phyloP scores from a whole-genome alignment of 2,797 vertebrate genomes.

The Selene dorsalis region DNA sequence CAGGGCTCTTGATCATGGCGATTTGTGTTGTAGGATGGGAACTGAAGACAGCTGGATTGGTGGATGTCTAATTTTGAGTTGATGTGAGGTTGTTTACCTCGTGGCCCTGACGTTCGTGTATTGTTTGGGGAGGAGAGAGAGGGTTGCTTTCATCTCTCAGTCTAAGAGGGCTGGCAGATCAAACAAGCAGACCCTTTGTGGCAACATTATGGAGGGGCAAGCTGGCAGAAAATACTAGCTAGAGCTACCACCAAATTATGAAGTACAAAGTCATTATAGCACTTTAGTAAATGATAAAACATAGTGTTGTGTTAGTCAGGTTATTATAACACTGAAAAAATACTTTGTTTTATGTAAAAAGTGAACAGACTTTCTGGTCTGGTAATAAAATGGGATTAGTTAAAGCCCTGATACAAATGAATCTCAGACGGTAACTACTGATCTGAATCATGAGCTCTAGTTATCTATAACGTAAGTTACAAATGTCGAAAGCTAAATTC shows the following conservation, averaged over 20 bases:
- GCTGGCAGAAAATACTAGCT: constrained; percentile 42
- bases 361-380: too few relatives aligned
- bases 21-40: constrained; percentile 47
- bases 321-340: not conserved
- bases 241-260: constrained; percentile 17
- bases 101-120: constrained; percentile 52
- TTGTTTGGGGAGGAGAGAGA: constrained; percentile 67
- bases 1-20: constrained; percentile 44
- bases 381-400: not conserved
- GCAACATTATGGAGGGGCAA: constrained; percentile 50
- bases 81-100: constrained; percentile 64
- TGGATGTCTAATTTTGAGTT: constrained; percentile 54
- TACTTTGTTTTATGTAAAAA: too few relatives aligned
- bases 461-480: constrained; percentile 8
- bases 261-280: constrained; percentile 16
- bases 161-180: constrained; percentile 56
- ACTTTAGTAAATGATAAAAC: constrained; percentile 28
- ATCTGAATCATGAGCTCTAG: constrained; percentile 5
- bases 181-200: constrained; percentile 54
- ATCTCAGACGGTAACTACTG: constrained; percentile 1
- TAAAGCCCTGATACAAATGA: not conserved
- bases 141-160: constrained; percentile 60
- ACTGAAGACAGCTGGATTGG: constrained; percentile 40
- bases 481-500: constrained; percentile 11
- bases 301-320: not conserved